Evolutionary conservation across 2,888 invertebrate genomes (phyloP), one percentile per base, ranked within the genome.

Genomic region (Troides oblongomaculatus): DNA sequence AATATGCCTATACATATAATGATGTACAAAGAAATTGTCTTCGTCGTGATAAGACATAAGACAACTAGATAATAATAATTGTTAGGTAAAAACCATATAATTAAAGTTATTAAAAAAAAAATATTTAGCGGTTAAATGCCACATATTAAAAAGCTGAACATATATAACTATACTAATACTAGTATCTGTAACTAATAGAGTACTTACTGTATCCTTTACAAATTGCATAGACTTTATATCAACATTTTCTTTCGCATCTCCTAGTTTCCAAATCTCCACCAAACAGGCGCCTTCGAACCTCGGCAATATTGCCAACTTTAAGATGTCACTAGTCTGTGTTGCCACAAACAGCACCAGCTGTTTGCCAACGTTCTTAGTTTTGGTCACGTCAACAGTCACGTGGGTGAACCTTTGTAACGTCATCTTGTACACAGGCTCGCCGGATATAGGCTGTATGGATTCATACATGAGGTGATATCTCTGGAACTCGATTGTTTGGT

Each of bases 401-500:
- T 96, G 95, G 0, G 94, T 95, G 80, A 96, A 95, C 5, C 96
- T 88, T 78, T 97, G 96, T 68, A 96, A 90, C 39, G 95, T 94
- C 0, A 94, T 92, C 36, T 94, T 94, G 81, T 96, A 95, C 0
- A 97, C 88, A 0, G 98, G 98, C 65, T 91, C 90, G 0, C 93
- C 86, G 0, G 95, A 94, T 39, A 95, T 93, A 0, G 97, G 95
- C 77, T 97, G 96, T 0, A 98, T 95, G 0, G 98, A 95, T 67
- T 95, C 94, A 82, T 98, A 96, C 97, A 98, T 97, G 68, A 98
- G 88, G 78, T 98, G 97, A 84, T 97, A 98, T 72, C 95, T 93
- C 18, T 95, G 94, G 71, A 95, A 95, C 78, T 95, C 95, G 66
- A 95, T 86, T 62, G 94, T 84, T 77, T 93, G 92, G 68, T 92